Evolutionary conservation across 2,888 invertebrate species (phyloP).

Genomic region (Drosophila birchii): DNA sequence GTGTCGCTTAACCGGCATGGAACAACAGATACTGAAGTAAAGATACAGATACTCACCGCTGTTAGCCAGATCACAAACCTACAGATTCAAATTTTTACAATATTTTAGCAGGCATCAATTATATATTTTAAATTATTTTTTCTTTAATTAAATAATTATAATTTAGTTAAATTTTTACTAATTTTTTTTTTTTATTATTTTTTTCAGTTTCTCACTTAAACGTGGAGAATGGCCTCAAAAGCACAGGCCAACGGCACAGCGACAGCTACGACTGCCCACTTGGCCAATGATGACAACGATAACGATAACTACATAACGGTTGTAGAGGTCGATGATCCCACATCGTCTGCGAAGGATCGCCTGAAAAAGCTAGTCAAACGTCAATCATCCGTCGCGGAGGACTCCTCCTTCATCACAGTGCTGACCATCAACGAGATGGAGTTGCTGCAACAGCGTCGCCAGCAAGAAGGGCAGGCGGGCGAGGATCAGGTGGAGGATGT

Average conservation of each 20-base stretch:
- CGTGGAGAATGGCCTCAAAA: conserved; percentile 50
- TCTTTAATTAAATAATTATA: too few species aligned
- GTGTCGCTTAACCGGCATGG: conserved; percentile 2
- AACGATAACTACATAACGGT: conserved; percentile 87
- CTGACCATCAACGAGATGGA: conserved; percentile 86
- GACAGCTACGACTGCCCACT: conserved; percentile 34
- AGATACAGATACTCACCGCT: not conserved
- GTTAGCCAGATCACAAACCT: conserved; percentile 2
- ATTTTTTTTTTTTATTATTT: not conserved
- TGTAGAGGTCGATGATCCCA: conserved; percentile 86
- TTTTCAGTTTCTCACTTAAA: not conserved
- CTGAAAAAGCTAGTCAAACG: conserved; percentile 78
- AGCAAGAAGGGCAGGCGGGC: conserved; percentile 17
- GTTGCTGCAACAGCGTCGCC: conserved; percentile 59
- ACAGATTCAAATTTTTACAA: not conserved
- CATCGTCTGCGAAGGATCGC: conserved; percentile 79
- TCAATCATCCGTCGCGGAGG: conserved; percentile 77
- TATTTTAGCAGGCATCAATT: not conserved
- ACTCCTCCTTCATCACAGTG: conserved; percentile 87
- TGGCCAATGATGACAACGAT: conserved; percentile 84
- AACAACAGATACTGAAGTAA: not conserved
- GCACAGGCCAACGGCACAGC: conserved; percentile 35
- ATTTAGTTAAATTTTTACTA: too few species aligned
- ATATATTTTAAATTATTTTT: not conserved
- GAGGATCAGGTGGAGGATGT: conserved; percentile 88